Evolutionary conservation across 2,888 invertebrate genomes (phyloP), one percentile per base, ranked within the genome.

Genomic region (Eretmocerus hayati): DNA sequence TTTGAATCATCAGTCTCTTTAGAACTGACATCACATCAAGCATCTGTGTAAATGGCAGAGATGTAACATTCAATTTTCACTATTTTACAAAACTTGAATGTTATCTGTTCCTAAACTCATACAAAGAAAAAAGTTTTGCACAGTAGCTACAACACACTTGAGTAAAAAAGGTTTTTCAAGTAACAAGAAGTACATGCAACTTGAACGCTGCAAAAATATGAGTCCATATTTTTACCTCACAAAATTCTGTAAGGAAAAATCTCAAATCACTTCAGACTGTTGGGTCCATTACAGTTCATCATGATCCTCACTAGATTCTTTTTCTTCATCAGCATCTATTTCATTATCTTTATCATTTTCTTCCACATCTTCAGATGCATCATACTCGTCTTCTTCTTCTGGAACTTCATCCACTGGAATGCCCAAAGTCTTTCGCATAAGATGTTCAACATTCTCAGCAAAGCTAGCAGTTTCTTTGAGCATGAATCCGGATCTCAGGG

Each of bases 401-500:
- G 76, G 72, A 53, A 65, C 72, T 63, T 90, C 92, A 63, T 85
- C 86, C 42, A 85, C 64, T 33, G 89, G 77, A 58, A 92, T 79
- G 18, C 90, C 90, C 16, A 93, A 74, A 15, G 84, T 78, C 63
- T 81, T 80, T 62, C 85, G 77, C 83, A 99, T 85, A 83, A 99
- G 87, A 52, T 75, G 75, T 72, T 99, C 99, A 47, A 99, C 89
- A 55, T 87, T 81, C 42, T 85, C 84, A 0, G 96, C 94, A 75
- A 97, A 96, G 56, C 84, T 85, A 4, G 85, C 78, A 0, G 90
- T 86, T 67, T 93, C 92, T 56, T 79, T 78, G 49, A 99, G 79
- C 83, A 88, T 83, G 74, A 83, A 99, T n/a, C 97, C 97, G 4
- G 96, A 95, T 35, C 93, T 76, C 43, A 96, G 75, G 2, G 93